Conservation (phyloP, 2,888 invertebrate genomes). For the Calephelis perditalis region DNA sequence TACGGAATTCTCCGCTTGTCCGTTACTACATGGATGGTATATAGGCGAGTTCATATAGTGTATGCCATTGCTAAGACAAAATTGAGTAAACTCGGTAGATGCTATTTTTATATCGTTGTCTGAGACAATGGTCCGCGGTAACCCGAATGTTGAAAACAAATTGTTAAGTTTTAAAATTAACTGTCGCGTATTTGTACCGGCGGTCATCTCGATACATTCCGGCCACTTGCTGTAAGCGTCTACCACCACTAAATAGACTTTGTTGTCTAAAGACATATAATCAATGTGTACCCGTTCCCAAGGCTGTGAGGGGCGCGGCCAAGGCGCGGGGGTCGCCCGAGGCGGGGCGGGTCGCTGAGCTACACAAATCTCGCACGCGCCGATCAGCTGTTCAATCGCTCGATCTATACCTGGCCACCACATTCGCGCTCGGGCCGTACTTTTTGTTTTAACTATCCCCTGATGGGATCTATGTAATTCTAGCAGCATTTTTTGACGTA, state of each 20-base stretch:
- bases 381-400: constrained; percentile 26
- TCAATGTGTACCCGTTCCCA: constrained; percentile 31
- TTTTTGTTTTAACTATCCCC: constrained; percentile 27
- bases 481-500: no score
- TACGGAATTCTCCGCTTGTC: constrained; percentile 27
- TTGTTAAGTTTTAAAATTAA: constrained; percentile 21
- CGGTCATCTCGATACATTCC: constrained; percentile 15
- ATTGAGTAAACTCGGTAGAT: constrained; percentile 23
- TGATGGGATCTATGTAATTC: constrained; percentile 30
- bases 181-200: neutral
- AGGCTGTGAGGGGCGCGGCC: constrained; percentile 17
- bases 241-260: constrained; percentile 26
- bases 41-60: constrained; percentile 24
- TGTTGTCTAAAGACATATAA: constrained; percentile 24
- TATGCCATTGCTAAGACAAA: constrained; percentile 26
- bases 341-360: constrained; percentile 20
- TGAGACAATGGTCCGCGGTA: constrained; percentile 18
- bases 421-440: constrained; percentile 20
- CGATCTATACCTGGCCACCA: constrained; percentile 14
- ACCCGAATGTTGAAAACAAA: constrained; percentile 19
- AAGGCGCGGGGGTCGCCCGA: constrained; percentile 23
- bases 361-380: constrained; percentile 24
- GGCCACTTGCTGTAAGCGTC: constrained; percentile 31
- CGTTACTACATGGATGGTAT: constrained; percentile 27
- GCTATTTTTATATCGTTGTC: constrained; percentile 24